phyloP scores from a whole-genome alignment of 2,888 invertebrate genomes.

The Chymomyza caudatula region DNA sequence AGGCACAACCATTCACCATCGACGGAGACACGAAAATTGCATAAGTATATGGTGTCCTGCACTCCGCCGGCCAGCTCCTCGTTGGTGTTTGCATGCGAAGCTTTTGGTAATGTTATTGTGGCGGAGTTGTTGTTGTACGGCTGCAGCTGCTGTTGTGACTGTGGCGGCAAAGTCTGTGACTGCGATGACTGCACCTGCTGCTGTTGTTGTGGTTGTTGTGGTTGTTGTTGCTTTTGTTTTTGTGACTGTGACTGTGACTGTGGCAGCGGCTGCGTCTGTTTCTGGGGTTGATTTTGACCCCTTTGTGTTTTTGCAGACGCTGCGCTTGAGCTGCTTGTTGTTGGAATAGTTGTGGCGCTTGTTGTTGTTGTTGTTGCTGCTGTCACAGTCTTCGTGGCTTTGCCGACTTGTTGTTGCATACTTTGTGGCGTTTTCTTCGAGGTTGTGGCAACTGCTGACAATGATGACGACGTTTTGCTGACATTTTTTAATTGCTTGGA shows the following conservation, averaged over 20 bases:
- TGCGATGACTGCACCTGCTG: slow-evolving; percentile 6
- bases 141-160: slow-evolving; percentile 45
- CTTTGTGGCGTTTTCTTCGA: slow-evolving; percentile 46
- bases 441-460: slow-evolving; percentile 12
- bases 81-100: slow-evolving; percentile 78
- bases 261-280: slow-evolving; percentile 23
- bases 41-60: slow-evolving; percentile 97
- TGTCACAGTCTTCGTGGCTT: slow-evolving; percentile 41
- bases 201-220: too few species aligned
- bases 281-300: slow-evolving; percentile 59
- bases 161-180: slow-evolving; percentile 29
- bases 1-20: slow-evolving; percentile 98
- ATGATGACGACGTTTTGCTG: slow-evolving; percentile 40
- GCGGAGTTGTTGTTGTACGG: slow-evolving; percentile 58
- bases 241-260: slow-evolving; percentile 27
- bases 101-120: slow-evolving; percentile 76
- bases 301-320: slow-evolving; percentile 48
- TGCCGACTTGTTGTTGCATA: slow-evolving; percentile 54
- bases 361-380: slow-evolving; percentile 30
- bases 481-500: slow-evolving; percentile 42
- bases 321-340: slow-evolving; percentile 34
- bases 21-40: slow-evolving; percentile 97
- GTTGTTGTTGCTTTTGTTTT: slow-evolving; percentile 32
- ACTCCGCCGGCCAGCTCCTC: slow-evolving; percentile 82
- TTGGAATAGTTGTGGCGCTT: slow-evolving; percentile 20